Evolutionary conservation across 2,888 invertebrate genomes (phyloP).

Genomic region (Caenorhabditis auriculariae): DNA sequence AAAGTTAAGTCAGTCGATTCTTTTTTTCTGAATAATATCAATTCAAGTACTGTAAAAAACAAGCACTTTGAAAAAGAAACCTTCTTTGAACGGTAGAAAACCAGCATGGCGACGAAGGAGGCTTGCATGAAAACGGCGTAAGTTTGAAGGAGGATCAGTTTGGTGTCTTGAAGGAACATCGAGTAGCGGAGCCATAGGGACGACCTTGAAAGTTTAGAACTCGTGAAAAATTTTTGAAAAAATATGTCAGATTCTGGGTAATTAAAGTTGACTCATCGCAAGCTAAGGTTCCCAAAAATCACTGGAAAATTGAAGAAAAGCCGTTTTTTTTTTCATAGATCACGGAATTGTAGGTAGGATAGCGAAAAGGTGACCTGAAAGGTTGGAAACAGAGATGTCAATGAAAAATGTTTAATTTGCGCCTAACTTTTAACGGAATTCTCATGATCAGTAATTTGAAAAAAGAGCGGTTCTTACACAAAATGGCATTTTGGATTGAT

Average conservation of each 20-base stretch:
- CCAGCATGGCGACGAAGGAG: slow-evolving; percentile 51
- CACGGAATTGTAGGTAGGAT: too few species aligned
- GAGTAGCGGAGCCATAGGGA: slow-evolving; percentile 59
- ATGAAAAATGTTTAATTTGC: too few species aligned
- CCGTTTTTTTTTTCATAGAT: too few species aligned
- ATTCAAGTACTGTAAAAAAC: not conserved
- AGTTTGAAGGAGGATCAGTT: slow-evolving; percentile 50
- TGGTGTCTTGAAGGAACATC: slow-evolving; percentile 56
- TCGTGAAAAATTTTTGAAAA: not conserved
- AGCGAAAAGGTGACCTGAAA: too few species aligned
- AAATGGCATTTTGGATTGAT: too few species aligned
- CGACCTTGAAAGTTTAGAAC: slow-evolving; percentile 31
- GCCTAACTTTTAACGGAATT: too few species aligned
- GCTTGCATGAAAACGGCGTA: slow-evolving; percentile 59
- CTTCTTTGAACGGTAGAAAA: slow-evolving; percentile 55
- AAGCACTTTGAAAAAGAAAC: slow-evolving; percentile 12
- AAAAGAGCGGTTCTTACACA: too few species aligned
- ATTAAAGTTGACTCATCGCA: too few species aligned
- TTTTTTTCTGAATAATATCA: not conserved
- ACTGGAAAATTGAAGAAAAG: too few species aligned
- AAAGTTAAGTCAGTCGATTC: too few species aligned
- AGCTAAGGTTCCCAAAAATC: not conserved
- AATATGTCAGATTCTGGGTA: not conserved
- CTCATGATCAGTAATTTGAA: too few species aligned
- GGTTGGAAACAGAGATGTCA: too few species aligned